These are phyloP conservation scores for Autographa gamma DNA, from an alignment of 2,888 invertebrate species.

Conservation along the genomic window DNA sequence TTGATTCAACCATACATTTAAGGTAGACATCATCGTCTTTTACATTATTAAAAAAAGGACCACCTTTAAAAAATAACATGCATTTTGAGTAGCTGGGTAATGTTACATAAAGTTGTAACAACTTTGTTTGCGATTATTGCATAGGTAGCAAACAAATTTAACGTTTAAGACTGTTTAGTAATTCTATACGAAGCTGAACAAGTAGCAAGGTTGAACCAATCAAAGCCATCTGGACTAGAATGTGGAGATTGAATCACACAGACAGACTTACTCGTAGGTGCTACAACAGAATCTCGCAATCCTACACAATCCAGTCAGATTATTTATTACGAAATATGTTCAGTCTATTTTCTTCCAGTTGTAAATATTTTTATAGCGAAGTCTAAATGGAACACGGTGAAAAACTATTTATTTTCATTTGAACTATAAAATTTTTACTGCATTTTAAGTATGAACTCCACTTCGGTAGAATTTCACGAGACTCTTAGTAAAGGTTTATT, in stretches of 20 bases:
- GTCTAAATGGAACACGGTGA: conserved; percentile 78
- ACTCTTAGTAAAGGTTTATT: conserved; percentile 51
- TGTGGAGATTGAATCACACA: conserved; percentile 48
- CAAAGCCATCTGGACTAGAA: conserved; percentile 38
- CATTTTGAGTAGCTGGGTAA: too few relatives aligned
- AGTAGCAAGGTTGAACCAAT: conserved; percentile 57
- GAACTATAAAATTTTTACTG: conserved; percentile 83
- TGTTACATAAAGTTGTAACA: too few relatives aligned
- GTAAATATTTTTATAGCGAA: conserved; percentile 82
- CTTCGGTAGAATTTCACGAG: conserved; percentile 65
- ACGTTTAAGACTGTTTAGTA: conserved; percentile 44
- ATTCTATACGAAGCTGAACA: conserved; percentile 43
- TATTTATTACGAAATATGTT: conserved; percentile 62
- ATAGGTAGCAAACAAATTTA: conserved; percentile 39
- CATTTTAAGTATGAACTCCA: conserved; percentile 82
- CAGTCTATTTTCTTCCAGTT: conserved; percentile 76
- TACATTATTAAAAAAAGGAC: too few relatives aligned
- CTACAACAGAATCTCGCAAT: conserved; percentile 25
- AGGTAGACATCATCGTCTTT: too few relatives aligned
- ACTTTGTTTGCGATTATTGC: too few relatives aligned
- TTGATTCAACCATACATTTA: too few relatives aligned
- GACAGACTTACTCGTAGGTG: conserved; percentile 5
- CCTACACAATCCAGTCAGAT: conserved; percentile 24
- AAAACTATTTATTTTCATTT: conserved; percentile 86
- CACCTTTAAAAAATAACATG: too few relatives aligned